A percentile compares a stretch with the other conserved stretches of the same genome.
These are phyloP conservation scores for Sisyra terminalis DNA, from an alignment of 2,888 invertebrate genomes.

Conservation along the genomic window DNA sequence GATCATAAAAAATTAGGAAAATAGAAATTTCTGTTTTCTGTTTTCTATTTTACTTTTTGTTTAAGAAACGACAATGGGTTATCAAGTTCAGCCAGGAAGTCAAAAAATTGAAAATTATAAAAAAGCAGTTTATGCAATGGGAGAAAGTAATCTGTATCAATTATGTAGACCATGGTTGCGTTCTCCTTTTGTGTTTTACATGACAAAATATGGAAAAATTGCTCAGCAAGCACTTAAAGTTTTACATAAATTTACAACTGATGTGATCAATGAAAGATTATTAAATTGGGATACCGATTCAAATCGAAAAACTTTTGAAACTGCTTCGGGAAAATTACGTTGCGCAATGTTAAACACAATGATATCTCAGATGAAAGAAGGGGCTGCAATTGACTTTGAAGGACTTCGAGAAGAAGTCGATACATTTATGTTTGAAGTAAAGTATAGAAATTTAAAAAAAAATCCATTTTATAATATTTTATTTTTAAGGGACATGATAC, in stretches of 20 bases:
- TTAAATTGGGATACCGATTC: conserved; percentile 5
- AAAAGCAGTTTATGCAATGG: conserved; percentile 1
- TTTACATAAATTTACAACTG: conserved; percentile 7
- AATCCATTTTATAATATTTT: neutral
- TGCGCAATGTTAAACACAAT: conserved; percentile 8
- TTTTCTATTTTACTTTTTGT: too few relatives aligned
- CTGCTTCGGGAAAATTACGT: conserved; percentile 4
- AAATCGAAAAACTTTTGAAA: conserved; percentile 1
- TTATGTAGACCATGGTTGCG: conserved; percentile 2
- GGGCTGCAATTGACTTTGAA: conserved; percentile 4
- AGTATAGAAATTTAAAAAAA: neutral
- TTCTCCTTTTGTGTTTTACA: neutral
- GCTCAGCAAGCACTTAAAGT: conserved; percentile 2
- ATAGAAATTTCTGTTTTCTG: too few relatives aligned
- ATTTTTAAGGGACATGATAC: conserved; percentile 33
- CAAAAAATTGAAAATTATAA: neutral
- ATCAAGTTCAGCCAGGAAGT: neutral
- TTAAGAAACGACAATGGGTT: conserved; percentile 6
- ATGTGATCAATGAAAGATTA: conserved; percentile 8
- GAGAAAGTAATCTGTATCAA: conserved; percentile 1
- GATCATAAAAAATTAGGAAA: too few relatives aligned
- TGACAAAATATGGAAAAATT: conserved; percentile 1
- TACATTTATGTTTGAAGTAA: conserved; percentile 9
- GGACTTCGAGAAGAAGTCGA: conserved; percentile 9
- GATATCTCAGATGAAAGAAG: conserved; percentile 3